Conservation (phyloP, 92 coral and sea anemone species). For the Palythoa grandis region DNA sequence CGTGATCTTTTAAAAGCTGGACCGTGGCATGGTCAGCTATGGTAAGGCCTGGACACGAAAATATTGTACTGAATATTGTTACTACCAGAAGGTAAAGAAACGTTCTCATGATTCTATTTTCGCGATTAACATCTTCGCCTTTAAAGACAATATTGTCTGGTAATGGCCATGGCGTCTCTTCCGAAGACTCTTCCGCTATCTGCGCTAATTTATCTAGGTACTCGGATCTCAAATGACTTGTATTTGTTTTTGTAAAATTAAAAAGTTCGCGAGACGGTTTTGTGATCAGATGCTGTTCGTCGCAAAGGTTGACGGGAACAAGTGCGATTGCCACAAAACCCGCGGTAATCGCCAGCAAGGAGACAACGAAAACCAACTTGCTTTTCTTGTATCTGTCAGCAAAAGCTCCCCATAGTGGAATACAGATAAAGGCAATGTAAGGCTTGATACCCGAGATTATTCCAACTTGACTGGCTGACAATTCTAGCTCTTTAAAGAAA, state of each 20-base stretch:
- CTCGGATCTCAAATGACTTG: constrained; percentile 19
- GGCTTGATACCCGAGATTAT: constrained; percentile 85
- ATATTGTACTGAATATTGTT: constrained; percentile 76
- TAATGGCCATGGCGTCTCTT: constrained; percentile 89
- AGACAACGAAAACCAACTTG: constrained; percentile 69
- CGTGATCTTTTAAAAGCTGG: constrained; percentile 75
- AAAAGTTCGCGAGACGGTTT: constrained; percentile 32
- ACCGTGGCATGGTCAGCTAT: constrained; percentile 97
- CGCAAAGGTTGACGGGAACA: constrained; percentile 81
- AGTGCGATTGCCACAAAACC: constrained; percentile 87
- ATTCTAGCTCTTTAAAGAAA: constrained; percentile 81
- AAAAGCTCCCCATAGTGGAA: constrained; percentile 86
- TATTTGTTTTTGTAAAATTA: constrained; percentile 19
- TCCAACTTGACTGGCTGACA: constrained; percentile 87
- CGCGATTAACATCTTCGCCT: constrained; percentile 47
- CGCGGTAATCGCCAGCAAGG: constrained; percentile 75
- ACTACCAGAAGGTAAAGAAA: constrained; percentile 84
- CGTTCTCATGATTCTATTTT: constrained; percentile 47
- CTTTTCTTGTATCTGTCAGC: constrained; percentile 83
- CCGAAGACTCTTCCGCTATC: constrained; percentile 73
- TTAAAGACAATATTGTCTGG: constrained; percentile 64
- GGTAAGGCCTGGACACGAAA: constrained; percentile 96
- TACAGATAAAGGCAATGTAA: constrained; percentile 87
- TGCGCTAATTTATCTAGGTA: constrained; percentile 63
- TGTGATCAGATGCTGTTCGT: constrained; percentile 40